A percentile compares a stretch with the other conserved stretches of the same genome.
These are phyloP conservation scores for Cheilosia urbana DNA, from an alignment of 2,888 invertebrate species.

Conservation along the genomic window DNA sequence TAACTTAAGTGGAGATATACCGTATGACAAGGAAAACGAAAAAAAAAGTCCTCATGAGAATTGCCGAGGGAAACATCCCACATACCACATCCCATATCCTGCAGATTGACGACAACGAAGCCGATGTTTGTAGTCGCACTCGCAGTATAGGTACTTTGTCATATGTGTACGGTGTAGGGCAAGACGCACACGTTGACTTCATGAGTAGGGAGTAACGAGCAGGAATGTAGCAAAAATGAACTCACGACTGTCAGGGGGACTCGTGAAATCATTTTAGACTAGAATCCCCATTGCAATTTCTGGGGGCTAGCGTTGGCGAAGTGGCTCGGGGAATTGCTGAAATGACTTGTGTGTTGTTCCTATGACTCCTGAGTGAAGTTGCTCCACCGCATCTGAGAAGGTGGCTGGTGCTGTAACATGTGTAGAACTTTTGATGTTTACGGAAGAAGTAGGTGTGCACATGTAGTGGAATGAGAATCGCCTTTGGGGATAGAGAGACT, in stretches of 20 bases:
- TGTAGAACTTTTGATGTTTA: slow-evolving; percentile 50
- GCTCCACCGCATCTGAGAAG: slow-evolving; percentile 35
- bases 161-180: slow-evolving; percentile 52
- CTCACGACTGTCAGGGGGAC: slow-evolving; percentile 55
- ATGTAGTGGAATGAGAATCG: slow-evolving; percentile 3
- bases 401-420: slow-evolving; percentile 46
- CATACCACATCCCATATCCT: slow-evolving; percentile 27
- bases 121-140: slow-evolving; percentile 23
- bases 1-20: slow-evolving; percentile 65
- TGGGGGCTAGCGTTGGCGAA: slow-evolving; percentile 66
- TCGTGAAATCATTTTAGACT: slow-evolving; percentile 64
- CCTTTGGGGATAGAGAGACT: slow-evolving; percentile 43
- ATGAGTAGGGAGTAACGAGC: slow-evolving; percentile 43
- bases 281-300: slow-evolving; percentile 72
- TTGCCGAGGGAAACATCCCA: slow-evolving; percentile 64
- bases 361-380: slow-evolving; percentile 49
- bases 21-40: slow-evolving; percentile 41
- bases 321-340: slow-evolving; percentile 80
- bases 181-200: slow-evolving; percentile 63
- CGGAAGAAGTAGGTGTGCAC: slow-evolving; percentile 22
- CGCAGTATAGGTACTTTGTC: slow-evolving; percentile 41
- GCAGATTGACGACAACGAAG: slow-evolving; percentile 54
- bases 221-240: slow-evolving; percentile 69
- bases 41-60: slow-evolving; percentile 41
- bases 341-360: slow-evolving; percentile 81